A percentile compares a stretch with the other conserved stretches of the same genome.
Conservation (phyloP, 2,888 invertebrate species). For the Himalopsyche anomala region DNA sequence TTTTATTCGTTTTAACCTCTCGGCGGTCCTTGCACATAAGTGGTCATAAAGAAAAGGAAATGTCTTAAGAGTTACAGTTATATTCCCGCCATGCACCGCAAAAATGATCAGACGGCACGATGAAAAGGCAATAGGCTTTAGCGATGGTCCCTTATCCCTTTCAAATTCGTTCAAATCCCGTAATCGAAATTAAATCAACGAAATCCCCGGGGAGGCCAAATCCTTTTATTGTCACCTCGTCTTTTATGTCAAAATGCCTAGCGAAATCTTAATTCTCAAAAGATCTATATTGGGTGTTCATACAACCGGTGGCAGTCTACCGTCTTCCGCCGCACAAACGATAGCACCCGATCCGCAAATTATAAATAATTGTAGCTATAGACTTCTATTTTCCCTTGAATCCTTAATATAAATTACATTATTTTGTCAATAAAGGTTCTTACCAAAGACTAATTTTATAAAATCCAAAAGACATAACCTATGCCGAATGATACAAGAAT, state of each 20-base stretch:
- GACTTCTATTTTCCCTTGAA: too few species aligned
- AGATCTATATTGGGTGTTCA: constrained; percentile 6
- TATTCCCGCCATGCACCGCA: constrained; percentile 24
- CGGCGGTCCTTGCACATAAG: constrained; percentile 16
- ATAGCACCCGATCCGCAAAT: too few species aligned
- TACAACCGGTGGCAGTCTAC: not conserved
- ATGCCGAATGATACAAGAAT: too few species aligned
- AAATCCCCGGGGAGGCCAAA: constrained; percentile 52
- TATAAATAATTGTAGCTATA: too few species aligned
- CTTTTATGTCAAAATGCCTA: constrained; percentile 4
- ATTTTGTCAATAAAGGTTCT: too few species aligned
- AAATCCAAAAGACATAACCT: too few species aligned
- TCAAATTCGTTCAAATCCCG: constrained; percentile 47
- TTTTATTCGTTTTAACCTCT: constrained; percentile 13
- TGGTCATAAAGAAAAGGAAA: constrained; percentile 48
- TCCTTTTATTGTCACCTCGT: constrained; percentile 50
- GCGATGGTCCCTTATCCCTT: constrained; percentile 41
- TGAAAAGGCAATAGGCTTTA: constrained; percentile 13
- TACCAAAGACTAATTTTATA: too few species aligned
- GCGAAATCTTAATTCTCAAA: constrained; percentile 30
- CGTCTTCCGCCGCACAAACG: too few species aligned
- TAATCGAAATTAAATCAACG: constrained; percentile 56
- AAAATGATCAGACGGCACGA: constrained; percentile 22
- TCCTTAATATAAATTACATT: too few species aligned
- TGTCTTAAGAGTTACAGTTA: constrained; percentile 28